A percentile compares a stretch with the other conserved stretches of the same genome.
Conservation (phyloP, 2,797 vertebrate species). For the Scolopax bukidnonensis region DNA sequence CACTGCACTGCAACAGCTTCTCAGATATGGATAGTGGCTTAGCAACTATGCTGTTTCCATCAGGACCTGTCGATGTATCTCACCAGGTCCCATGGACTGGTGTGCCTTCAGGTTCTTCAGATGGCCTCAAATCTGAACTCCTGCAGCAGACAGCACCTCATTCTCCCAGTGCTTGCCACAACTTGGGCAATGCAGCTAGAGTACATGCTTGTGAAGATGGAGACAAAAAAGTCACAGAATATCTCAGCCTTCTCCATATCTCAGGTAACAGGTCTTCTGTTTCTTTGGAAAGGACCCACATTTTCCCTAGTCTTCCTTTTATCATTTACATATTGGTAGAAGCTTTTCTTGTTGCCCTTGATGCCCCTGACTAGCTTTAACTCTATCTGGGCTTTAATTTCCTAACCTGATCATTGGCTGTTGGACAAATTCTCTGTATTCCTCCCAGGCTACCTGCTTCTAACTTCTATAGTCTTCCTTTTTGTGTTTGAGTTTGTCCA, state of each 20-base stretch:
- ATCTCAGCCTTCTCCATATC: neutral
- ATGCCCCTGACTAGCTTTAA: neutral
- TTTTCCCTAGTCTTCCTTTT: neutral
- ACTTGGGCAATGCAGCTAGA: neutral
- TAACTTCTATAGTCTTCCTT: neutral
- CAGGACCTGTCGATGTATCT: neutral
- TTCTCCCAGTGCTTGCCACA: neutral
- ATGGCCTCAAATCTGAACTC: neutral
- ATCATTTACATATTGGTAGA: neutral
- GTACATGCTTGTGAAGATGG: neutral
- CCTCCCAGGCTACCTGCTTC: neutral
- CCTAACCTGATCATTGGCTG: neutral
- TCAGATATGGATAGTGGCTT: neutral
- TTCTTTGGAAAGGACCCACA: neutral
- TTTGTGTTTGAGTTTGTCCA: neutral
- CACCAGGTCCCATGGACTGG: neutral
- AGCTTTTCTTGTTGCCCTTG: neutral
- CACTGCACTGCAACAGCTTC: neutral
- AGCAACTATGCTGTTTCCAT: neutral
- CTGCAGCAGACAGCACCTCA: neutral
- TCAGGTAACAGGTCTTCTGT: neutral
- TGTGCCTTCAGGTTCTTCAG: neutral
- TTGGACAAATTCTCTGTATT: neutral
- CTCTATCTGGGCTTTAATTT: neutral
- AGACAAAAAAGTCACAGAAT: neutral